Evolutionary conservation across 2,113 vertebrate species (phyloP).

Genomic region (Corydoras sp.): DNA sequence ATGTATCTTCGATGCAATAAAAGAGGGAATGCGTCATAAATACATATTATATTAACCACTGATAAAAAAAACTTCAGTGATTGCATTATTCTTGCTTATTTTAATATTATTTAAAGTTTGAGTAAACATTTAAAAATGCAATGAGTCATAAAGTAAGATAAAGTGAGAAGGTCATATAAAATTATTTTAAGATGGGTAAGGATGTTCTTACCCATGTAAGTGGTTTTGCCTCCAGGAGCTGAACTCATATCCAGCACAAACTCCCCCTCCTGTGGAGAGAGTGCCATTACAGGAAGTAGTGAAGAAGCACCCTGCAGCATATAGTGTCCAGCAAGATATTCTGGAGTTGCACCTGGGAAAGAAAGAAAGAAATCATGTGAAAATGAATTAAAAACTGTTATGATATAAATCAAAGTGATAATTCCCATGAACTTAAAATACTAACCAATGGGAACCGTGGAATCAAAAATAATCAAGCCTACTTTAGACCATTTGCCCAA

Average conservation of each 20-base stretch:
- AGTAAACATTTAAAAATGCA: too few relatives aligned
- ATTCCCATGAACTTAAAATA: conserved; percentile 4
- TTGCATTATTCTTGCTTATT: too few relatives aligned
- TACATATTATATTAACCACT: too few relatives aligned
- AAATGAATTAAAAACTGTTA: background rate
- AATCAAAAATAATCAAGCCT: conserved; percentile 88
- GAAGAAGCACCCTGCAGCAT: conserved; percentile 97
- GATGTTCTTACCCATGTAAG: conserved; percentile 80
- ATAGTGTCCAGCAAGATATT: conserved; percentile 95
- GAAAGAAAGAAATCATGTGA: conserved; percentile 11
- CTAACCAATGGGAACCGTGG: conserved; percentile 90
- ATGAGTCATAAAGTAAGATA: too few relatives aligned
- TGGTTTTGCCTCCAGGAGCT: conserved; percentile 94
- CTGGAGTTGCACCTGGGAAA: conserved; percentile 84
- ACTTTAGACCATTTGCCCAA: conserved; percentile 97
- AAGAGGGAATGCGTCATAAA: too few relatives aligned
- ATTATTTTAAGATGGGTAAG: background rate
- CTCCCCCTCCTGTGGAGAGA: conserved; percentile 94
- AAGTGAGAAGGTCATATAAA: background rate
- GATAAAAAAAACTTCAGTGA: too few relatives aligned
- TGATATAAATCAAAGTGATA: background rate
- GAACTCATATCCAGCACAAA: conserved; percentile 91
- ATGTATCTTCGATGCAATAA: too few relatives aligned
- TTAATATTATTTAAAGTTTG: too few relatives aligned
- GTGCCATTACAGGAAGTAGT: conserved; percentile 89